Base-by-base conservation (phyloP, 1,140 invertebrate species). In the Pogonomyrmex barbatus region DNA sequence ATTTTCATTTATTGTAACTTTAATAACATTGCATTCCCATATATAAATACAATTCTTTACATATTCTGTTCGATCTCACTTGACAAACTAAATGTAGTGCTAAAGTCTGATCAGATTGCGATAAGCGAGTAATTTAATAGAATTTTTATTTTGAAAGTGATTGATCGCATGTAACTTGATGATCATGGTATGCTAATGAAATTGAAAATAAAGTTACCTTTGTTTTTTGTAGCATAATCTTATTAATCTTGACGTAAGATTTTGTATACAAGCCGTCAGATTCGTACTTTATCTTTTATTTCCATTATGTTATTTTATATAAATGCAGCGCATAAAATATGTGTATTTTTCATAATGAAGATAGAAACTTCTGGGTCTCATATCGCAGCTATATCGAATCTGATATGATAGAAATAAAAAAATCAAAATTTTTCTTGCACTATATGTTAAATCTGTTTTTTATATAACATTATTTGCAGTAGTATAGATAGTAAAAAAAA, bases 131-230 rank as follows among this genome's bases (percentile, higher is more conserved):
- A 68, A 36, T 75, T 86, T 79, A 89, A 14, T 79, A 84, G n/a
- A 78, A 3, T 73, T 86, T 58, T 70, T 58, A 73, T 82, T 6
- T n/a, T 33, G 60, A 42, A 24, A 24, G 24, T 24, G 2, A 60
- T n/a, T 24, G 63, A 14, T 76, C n/a, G 24, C 24, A 2, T 70
- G 45, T 76, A 76, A 76, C 63, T 8, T 82, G 10, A 33, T 42
- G 6, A 10, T 4, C 10, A 9, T 68, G 42, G 10, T 36, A 73
- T 71, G 4, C 54, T 39, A 5, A 73, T 33, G 2, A 50, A 78
- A 68, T 17, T 60, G 42, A 75, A 17, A 75, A 84, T 78, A 75
- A 88, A 89, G 12, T 68, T 58, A 87, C 17, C 56, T n/a, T 45
- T 33, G 9, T 86, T 17, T 87, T 81, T 87, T 65, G 1, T 63